Evolutionary conservation across 2,888 invertebrate species (phyloP), one percentile per base, ranked within the genome.

Genomic region (Sminthurinus aureus): DNA sequence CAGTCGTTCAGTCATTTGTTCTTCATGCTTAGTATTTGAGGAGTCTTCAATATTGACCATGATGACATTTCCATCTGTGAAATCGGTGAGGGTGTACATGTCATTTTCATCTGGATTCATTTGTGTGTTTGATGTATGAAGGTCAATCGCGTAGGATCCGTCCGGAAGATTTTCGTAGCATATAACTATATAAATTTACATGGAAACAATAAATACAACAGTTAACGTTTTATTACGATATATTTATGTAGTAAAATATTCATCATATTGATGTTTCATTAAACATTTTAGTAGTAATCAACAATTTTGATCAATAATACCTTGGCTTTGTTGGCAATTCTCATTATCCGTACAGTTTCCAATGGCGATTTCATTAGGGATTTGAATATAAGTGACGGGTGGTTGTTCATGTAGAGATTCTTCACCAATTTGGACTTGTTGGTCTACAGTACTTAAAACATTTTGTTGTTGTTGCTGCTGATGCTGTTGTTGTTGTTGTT

Each of bases 121-220:
- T 26, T 77, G 24, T 18, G 51, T 79, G 4, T 83, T 79, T 18
- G 67, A 50, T 18, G 79, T 79, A 4, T 83, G 83, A 12, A 83
- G 73, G 51, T 78, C 73, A 50, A 83, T 83, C 8, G 82, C 67
- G 51, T 83, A 83, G 0, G 78, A 73, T 3, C 78, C 73, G 6
- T 83, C 78, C 8, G 83, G 79, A 15, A 83, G 58, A 38, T 79
- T 79, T 74, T 83, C 79, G 74, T 83, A 83, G n/a, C 78, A 83
- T 22, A 83, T 71, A 22, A 78, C 83, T 83, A 74, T 13, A 24
- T 15, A 71, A 24, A 3, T 38, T 1, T 38, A 38, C 38, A 64
- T 64, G n/a, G 64, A 4, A 2, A 64, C 64, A 64, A 8, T 64
- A 18, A 18, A 64, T n/a, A 11, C n/a, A 20, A 11, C 67, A 69